Evolutionary conservation across 2,797 vertebrate species (phyloP).

Genomic region (Myotis planiceps): DNA sequence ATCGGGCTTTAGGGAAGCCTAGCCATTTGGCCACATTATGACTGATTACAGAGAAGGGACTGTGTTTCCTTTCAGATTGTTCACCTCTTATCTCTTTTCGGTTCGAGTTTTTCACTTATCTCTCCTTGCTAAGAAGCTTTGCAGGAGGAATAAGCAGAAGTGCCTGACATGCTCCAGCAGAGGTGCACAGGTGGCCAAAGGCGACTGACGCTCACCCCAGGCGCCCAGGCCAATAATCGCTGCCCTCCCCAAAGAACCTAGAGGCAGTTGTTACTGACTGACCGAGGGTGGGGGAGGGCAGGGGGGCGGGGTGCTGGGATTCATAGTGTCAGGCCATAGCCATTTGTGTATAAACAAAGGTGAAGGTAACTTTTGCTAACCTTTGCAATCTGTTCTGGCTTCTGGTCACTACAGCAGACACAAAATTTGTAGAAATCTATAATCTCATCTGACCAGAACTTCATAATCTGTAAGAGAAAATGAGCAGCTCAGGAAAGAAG

Average conservation of each 20-base stretch:
- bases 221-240: no score
- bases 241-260: neutral
- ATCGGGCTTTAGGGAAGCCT: neutral
- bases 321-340: no score
- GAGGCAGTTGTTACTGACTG: neutral
- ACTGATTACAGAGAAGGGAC: neutral
- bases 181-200: neutral
- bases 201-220: accelerated
- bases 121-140: neutral
- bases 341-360: neutral
- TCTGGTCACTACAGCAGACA: neutral
- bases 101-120: neutral
- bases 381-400: neutral
- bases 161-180: accelerated
- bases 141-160: neutral
- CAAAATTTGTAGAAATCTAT: neutral
- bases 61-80: neutral
- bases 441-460: neutral
- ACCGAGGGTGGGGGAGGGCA: neutral
- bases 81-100: neutral
- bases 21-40: neutral
- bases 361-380: neutral
- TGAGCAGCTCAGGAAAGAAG: neutral
- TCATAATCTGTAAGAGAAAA: neutral
- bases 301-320: no score